These are phyloP conservation scores for Ardeotis arabs DNA, from an alignment of 2,113 vertebrate genomes.

Conservation along the genomic window DNA sequence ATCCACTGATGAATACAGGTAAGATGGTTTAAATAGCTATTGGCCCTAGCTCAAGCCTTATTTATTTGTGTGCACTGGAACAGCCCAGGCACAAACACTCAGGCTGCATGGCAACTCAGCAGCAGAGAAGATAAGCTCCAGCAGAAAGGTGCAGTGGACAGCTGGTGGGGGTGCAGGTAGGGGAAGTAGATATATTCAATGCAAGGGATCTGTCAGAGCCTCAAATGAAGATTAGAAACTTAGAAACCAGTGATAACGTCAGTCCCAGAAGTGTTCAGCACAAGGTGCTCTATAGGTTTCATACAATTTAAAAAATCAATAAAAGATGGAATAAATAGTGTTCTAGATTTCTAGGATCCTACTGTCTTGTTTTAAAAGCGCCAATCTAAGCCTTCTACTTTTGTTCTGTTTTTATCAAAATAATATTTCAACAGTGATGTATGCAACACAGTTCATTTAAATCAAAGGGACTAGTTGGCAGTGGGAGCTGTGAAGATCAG, in stretches of 20 bases:
- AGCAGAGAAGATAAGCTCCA: not conserved
- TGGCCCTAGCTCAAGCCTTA: not conserved
- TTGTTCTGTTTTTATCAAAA: not conserved
- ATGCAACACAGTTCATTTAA: not conserved
- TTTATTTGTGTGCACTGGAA: not conserved
- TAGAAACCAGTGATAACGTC: not conserved
- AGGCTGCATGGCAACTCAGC: not conserved
- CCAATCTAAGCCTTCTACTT: not conserved
- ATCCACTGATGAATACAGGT: not conserved
- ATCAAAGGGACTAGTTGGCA: not conserved
- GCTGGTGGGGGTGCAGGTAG: rapidly evolving
- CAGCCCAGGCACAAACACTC: not conserved
- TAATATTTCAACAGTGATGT: not conserved
- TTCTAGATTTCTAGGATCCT: not conserved
- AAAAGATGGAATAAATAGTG: not conserved
- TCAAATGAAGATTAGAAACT: not conserved
- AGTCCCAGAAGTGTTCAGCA: not conserved
- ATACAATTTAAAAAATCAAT: not conserved
- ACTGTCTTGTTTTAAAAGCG: not conserved
- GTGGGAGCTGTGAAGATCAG: not conserved
- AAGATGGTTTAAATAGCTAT: not conserved
- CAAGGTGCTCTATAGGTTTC: not conserved
- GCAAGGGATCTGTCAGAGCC: not conserved
- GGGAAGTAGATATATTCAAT: not conserved
- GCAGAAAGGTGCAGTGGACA: not conserved